These are phyloP conservation scores for Ctenopoma multispine DNA, from an alignment of 2,797 vertebrate genomes.

Conservation along the genomic window DNA sequence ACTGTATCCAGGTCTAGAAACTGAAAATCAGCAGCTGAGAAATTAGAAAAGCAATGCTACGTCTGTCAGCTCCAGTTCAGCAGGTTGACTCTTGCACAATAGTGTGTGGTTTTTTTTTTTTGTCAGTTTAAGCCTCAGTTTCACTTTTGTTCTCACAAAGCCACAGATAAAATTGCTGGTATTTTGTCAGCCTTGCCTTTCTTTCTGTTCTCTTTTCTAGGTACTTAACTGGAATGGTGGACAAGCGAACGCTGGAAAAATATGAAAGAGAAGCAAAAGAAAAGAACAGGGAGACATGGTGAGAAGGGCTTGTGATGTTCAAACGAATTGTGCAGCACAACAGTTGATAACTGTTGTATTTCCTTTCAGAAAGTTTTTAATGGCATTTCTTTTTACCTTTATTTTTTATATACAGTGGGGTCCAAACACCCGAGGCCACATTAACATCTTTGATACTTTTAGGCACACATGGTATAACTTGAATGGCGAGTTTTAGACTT, in stretches of 20 bases:
- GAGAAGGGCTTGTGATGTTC: slow-evolving; percentile 45
- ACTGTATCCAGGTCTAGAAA: not conserved
- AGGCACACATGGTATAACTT: too few relatives aligned
- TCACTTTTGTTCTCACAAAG: not conserved
- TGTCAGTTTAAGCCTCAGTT: slow-evolving; percentile 6
- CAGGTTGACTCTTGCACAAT: slow-evolving; percentile 1
- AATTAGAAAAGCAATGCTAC: not conserved
- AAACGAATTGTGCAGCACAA: not conserved
- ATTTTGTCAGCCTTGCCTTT: not conserved
- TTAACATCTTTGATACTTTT: too few relatives aligned
- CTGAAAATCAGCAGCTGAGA: not conserved
- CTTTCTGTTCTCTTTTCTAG: slow-evolving; percentile 70
- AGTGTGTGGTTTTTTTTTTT: not conserved
- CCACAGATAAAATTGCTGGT: not conserved
- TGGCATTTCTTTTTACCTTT: not conserved
- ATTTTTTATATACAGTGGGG: too few relatives aligned
- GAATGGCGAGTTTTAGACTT: too few relatives aligned
- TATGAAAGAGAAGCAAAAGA: slow-evolving; percentile 99
- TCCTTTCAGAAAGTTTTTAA: not conserved
- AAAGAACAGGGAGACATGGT: slow-evolving; percentile 99
- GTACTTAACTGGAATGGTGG: slow-evolving; percentile 99
- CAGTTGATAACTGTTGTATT: not conserved
- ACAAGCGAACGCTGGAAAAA: slow-evolving; percentile 98
- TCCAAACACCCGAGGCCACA: too few relatives aligned
- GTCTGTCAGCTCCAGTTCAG: not conserved